Evolutionary conservation across 1,140 invertebrate genomes (phyloP).

Genomic region (Heliconius hewitsoni): DNA sequence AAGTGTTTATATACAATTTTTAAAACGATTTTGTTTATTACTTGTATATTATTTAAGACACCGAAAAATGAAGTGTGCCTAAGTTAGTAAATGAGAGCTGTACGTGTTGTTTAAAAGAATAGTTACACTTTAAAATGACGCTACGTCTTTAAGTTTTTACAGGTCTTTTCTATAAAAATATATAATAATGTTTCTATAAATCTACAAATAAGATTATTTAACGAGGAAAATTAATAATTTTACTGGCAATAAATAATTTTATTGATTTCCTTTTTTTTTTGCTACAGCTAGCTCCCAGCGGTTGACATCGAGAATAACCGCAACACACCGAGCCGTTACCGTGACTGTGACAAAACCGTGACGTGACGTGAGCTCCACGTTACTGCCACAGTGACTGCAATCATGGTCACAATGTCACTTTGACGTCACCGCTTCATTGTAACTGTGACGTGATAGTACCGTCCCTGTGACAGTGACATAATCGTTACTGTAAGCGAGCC

Average conservation of each 20-base stretch:
- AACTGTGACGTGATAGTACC: not conserved
- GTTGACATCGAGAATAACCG: constrained; percentile 35
- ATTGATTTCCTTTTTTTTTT: not conserved
- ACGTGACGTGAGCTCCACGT: not conserved
- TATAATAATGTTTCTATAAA: no score
- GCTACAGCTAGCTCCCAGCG: constrained; percentile 40
- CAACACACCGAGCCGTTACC: constrained; percentile 9
- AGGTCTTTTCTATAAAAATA: no score
- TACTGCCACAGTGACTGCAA: not conserved
- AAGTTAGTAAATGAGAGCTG: no score
- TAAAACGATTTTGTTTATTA: no score
- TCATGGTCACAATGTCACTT: not conserved
- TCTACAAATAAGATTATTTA: no score
- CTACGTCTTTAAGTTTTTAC: no score
- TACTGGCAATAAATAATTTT: not conserved
- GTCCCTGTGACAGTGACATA: not conserved
- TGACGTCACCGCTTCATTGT: not conserved
- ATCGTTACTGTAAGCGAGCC: constrained; percentile 5
- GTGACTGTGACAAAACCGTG: not conserved
- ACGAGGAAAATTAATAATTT: no score
- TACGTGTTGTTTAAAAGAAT: no score
- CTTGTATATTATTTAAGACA: no score
- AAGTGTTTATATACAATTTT: no score
- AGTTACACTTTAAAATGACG: no score
- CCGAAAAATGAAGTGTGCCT: no score